Base-by-base conservation (phyloP, 2,888 invertebrate species). In the Tigriopus californicus region DNA sequence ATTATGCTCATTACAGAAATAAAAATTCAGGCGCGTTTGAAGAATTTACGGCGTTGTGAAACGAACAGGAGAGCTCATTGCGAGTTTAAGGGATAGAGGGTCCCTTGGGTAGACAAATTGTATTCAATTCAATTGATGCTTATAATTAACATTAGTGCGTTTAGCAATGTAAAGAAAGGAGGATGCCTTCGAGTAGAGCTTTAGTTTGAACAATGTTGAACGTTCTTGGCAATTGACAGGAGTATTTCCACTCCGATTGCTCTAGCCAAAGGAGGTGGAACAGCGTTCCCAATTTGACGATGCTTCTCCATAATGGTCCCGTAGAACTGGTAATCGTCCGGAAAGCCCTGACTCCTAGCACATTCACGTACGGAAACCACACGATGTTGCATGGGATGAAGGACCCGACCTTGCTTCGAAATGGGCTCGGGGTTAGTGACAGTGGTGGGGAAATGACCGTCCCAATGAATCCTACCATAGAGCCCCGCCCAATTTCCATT, bases 401-500 rank as follows among this genome's bases (percentile, higher is more conserved):
- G 72, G 56, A 88, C 85, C 65, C 85, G 77, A 56, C 88, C 88
- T 74, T 86, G 86, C 75, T 88, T 88, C 63, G 86, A 86, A 85
- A 88, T 87, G 1, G 88, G 88, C 70, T 88, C 87, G 20, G 88
- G 87, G 73, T 87, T 87, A 18, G 75, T 75, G 61, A 83, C 80
- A 0, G 86, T 87, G 1, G 88, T 88, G 65, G 82, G 80, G 71
- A 87, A 88, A 74, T 82, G 85, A 3, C 86, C 86, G 66, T 83
- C 80, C 85, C 85, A 86, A 63, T 82, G 80, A 12, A 88, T 70
- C 41, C 88, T 77, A 1, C 76, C 88, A 67, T 87, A 89, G 41
- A 88, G 76, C 0, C 87, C 89, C 0, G 85, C 80, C 88, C 88
- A 88, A 72, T 88, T 76, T 71, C 85, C 85, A 71, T 88, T 85